Percentiles rank a stretch among this genome's conserved stretches.
Conservation (phyloP, 2,888 invertebrate genomes). For the Hyposoter dolosus region DNA sequence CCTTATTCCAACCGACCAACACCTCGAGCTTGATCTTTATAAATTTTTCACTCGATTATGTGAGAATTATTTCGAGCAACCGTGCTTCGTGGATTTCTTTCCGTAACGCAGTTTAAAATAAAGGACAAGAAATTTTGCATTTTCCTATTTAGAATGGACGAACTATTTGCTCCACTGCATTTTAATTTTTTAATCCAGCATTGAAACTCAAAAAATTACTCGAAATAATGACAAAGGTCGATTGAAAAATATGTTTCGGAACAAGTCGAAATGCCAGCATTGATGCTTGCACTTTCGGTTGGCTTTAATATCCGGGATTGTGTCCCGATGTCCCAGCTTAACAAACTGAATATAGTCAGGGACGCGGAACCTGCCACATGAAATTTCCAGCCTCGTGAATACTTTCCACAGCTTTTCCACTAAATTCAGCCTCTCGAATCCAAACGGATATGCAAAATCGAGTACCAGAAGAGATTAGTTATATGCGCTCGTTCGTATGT, state of each 20-base stretch:
- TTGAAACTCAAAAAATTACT: not conserved
- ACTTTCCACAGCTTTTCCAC: constrained; percentile 42
- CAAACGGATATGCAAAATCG: not conserved
- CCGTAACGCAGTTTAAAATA: not conserved
- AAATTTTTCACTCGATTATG: constrained; percentile 52
- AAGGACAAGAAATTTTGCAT: not conserved
- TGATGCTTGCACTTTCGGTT: not conserved
- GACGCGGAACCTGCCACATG: constrained; percentile 1
- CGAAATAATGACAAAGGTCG: not conserved
- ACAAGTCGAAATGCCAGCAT: not conserved
- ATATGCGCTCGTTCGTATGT: not conserved
- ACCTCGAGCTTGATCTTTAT: constrained; percentile 10
- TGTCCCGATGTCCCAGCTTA: not conserved
- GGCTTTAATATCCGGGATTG: constrained; percentile 14
- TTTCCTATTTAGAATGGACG: not conserved
- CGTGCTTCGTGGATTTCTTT: not conserved
- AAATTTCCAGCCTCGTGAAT: constrained; percentile 47
- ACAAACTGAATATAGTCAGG: not conserved
- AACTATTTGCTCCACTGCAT: not conserved
- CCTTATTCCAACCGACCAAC: constrained; percentile 3
- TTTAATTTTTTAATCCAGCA: not conserved
- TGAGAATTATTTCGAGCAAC: constrained; percentile 35
- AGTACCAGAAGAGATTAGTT: not conserved
- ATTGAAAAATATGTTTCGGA: not conserved
- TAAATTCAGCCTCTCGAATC: not conserved